These are phyloP conservation scores for Ips typographus DNA, from an alignment of 1,140 invertebrate genomes.

Conservation along the genomic window DNA sequence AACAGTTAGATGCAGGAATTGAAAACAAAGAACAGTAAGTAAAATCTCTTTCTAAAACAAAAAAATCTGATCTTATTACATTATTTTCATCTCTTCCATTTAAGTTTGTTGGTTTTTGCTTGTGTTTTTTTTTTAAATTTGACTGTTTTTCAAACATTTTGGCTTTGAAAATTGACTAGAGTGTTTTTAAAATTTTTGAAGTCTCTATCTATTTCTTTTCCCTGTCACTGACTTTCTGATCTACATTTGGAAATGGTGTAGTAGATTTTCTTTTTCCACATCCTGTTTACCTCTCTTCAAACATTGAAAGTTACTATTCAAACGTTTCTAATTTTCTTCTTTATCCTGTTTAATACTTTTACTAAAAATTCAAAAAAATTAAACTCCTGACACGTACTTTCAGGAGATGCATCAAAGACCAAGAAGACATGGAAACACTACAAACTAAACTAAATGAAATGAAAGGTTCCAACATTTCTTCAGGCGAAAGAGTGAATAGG, in stretches of 20 bases:
- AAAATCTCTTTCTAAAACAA: background rate
- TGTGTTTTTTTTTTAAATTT: no score
- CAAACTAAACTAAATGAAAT: conserved; percentile 39
- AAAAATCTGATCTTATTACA: background rate
- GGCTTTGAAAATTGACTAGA: background rate
- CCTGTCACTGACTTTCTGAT: no score
- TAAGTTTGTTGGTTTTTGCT: no score
- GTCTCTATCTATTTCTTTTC: no score
- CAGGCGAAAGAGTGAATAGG: conserved; percentile 39
- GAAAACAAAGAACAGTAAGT: conserved; percentile 34
- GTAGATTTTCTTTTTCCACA: no score
- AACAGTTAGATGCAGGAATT: conserved; percentile 36
- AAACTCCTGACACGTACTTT: background rate
- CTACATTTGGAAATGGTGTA: no score
- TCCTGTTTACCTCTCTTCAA: no score
- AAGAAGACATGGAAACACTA: conserved; percentile 37
- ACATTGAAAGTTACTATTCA: no score
- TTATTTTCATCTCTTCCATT: no score
- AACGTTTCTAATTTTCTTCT: background rate
- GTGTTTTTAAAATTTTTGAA: background rate
- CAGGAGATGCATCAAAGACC: conserved; percentile 32
- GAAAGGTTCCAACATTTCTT: conserved; percentile 33
- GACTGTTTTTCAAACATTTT: no score
- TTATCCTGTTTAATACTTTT: background rate
- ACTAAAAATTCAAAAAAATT: background rate